Conservation (phyloP, 2,113 vertebrate species). For the Caretta caretta region DNA sequence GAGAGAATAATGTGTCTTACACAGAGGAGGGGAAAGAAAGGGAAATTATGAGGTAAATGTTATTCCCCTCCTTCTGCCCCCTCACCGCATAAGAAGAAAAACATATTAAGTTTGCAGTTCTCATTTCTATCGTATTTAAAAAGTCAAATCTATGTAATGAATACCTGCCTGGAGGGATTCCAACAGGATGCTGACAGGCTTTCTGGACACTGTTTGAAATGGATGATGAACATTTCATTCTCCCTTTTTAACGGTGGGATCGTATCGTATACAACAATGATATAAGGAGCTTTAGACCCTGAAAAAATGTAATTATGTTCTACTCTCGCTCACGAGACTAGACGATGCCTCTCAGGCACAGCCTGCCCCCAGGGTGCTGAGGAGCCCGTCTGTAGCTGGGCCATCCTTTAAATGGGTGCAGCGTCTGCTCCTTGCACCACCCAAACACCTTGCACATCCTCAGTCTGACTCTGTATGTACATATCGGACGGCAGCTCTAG, state of each 20-base stretch:
- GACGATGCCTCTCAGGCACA: neutral
- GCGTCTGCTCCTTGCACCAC: rapidly evolving
- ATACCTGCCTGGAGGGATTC: slow-evolving; percentile 57
- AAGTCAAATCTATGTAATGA: slow-evolving; percentile 67
- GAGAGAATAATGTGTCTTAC: slow-evolving; percentile 80
- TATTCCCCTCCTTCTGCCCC: slow-evolving; percentile 60
- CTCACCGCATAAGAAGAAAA: slow-evolving; percentile 69
- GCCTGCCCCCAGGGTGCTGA: rapidly evolving
- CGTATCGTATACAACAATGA: neutral
- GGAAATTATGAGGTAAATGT: slow-evolving; percentile 80
- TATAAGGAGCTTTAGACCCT: neutral
- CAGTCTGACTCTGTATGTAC: neutral
- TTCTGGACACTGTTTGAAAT: slow-evolving; percentile 43
- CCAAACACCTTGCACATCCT: neutral
- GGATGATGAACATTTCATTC: slow-evolving; percentile 7
- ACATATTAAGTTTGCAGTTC: slow-evolving; percentile 54
- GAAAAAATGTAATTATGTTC: rapidly evolving
- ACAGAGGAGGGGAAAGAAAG: slow-evolving; percentile 68
- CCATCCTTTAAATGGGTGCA: neutral
- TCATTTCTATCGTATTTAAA: slow-evolving; percentile 59
- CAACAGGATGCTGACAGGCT: neutral
- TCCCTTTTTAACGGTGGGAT: neutral
- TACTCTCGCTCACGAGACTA: rapidly evolving
- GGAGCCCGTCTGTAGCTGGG: rapidly evolving
- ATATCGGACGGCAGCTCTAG: rapidly evolving